Base-by-base conservation (phyloP, 2,888 invertebrate genomes). In the Mylabris sibirica region DNA sequence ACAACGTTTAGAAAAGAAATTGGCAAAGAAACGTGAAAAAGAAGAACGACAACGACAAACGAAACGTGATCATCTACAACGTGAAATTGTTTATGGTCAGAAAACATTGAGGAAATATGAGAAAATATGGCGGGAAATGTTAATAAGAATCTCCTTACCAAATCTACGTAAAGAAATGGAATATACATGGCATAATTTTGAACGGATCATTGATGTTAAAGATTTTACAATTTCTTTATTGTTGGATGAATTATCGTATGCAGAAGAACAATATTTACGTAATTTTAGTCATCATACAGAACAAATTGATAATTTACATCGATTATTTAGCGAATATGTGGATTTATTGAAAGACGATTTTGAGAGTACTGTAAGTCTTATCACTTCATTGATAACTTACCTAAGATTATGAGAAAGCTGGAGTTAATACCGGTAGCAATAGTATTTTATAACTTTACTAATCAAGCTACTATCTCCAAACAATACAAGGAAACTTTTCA, bases 141-240 rank as follows among this genome's bases (percentile, higher is more conserved):
- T 87, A 64, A 78, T 83, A 35, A 76, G 78, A 1, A 79, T 85
- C 4, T 80, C 84, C 44, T 69, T 86, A 67, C 86, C 86, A 1
- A 76, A 80, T 44, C 83, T 86, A 75, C 77, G 76, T 57, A 79
- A 82, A 65, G 85, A 87, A 63, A 65, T 86, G 35, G 81, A 83
- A 66, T 83, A 84, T 60, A 82, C 84, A 1, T 85, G 85, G 85
- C 83, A 82, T 57, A 83, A 82, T 62, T 87, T 87, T 73, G 86
- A 87, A 65, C 81, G 84, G 20, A 78, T 82, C 1, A 74, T 87
- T 9, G 87, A 87, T 73, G 80, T 81, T 35, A 87, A 87, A 73
- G 85, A 87, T 75, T 85, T 86, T 71, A 79, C 79, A 3, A 84
- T 84, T 41, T 83, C 83, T 3, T 69, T 85, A 12, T 76, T 86